Evolutionary conservation across 2,888 invertebrate species (phyloP).

Genomic region (Archips xylosteana): DNA sequence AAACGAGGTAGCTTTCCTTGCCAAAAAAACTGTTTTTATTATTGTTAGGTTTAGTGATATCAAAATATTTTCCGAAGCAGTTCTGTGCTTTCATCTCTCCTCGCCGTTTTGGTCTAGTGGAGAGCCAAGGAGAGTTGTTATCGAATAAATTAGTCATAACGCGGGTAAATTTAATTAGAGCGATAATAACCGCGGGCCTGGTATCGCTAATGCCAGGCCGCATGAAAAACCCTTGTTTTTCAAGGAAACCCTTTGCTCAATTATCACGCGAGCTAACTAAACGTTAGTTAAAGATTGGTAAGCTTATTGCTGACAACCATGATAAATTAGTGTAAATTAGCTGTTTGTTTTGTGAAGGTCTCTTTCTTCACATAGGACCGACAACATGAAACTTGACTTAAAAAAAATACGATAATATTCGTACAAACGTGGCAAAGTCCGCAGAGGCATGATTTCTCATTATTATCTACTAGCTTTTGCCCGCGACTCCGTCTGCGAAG

Average conservation of each 20-base stretch:
- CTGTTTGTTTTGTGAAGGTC: background rate
- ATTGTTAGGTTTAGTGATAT: background rate
- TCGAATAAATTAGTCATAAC: constrained; percentile 79
- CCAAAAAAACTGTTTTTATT: background rate
- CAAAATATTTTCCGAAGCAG: constrained; percentile 5
- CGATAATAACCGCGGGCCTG: constrained; percentile 64
- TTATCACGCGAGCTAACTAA: constrained; percentile 30
- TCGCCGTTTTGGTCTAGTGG: constrained; percentile 47
- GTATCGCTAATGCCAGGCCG: constrained; percentile 50
- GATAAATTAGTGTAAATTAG: constrained; percentile 4
- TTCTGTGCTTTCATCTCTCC: constrained; percentile 44
- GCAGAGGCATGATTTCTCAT: no score
- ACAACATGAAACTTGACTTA: no score
- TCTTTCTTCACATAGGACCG: no score
- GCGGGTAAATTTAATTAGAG: constrained; percentile 76
- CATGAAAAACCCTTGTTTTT: constrained; percentile 36
- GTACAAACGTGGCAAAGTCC: no score
- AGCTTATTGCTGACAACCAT: constrained; percentile 4
- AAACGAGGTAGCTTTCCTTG: background rate
- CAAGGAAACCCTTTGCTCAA: constrained; percentile 32
- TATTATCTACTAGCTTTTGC: no score
- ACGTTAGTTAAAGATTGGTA: constrained; percentile 17
- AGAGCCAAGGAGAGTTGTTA: constrained; percentile 59
- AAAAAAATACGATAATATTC: no score
- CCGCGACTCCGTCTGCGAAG: no score